These are phyloP conservation scores for Trypoxylus dichotomus DNA, from an alignment of 1,140 invertebrate species.

Conservation along the genomic window DNA sequence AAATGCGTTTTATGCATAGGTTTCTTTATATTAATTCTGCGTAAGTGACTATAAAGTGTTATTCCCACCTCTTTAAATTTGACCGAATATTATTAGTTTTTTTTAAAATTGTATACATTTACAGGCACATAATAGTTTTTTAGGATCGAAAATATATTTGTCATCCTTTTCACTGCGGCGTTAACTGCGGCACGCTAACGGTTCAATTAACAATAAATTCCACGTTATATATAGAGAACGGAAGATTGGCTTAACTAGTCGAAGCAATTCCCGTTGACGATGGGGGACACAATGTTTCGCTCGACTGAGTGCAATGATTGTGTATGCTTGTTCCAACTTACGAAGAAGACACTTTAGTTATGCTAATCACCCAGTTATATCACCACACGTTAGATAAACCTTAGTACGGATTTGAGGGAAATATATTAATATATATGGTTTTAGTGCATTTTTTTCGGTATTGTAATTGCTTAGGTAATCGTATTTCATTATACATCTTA, in stretches of 20 bases:
- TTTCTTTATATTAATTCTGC: too few relatives aligned
- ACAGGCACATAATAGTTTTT: too few relatives aligned
- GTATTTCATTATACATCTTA: too few relatives aligned
- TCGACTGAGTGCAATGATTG: background rate
- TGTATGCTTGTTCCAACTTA: background rate
- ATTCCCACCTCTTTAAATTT: too few relatives aligned
- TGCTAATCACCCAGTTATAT: background rate
- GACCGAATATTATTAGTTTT: too few relatives aligned
- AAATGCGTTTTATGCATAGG: too few relatives aligned
- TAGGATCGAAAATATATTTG: background rate
- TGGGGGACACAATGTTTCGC: background rate
- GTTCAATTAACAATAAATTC: conserved; percentile 13
- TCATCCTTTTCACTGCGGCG: background rate
- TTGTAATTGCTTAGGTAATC: too few relatives aligned
- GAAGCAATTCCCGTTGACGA: background rate
- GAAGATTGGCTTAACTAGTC: background rate
- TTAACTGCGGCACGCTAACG: background rate
- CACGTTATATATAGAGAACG: conserved; percentile 2
- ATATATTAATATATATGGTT: too few relatives aligned
- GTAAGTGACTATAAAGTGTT: too few relatives aligned
- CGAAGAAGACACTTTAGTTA: background rate
- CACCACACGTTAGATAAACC: background rate
- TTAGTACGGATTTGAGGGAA: background rate
- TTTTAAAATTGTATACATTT: too few relatives aligned
- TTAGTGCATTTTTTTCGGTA: too few relatives aligned